Evolutionary conservation across 53 echinoderm and acorn worm species (phyloP), one percentile per base, ranked within the genome.

Genomic region (Echinarachnius parma): DNA sequence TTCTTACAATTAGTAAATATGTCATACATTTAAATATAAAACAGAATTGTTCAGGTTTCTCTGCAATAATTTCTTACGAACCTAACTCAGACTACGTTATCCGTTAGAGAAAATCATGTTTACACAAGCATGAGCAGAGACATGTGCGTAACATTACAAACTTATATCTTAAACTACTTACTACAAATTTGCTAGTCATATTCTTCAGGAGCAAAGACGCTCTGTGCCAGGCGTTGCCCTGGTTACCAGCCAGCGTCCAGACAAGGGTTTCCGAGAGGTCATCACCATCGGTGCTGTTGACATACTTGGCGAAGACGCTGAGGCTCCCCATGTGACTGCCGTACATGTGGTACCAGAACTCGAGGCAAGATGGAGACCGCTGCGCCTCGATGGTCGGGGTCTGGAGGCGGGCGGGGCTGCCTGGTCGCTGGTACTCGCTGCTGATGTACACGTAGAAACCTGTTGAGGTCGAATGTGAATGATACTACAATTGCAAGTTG

Each of bases 341-440:
- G 26, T 56, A 72, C 74, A 72, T 72, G 18, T 72, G 74, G 26
- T 56, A 72, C 74, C 74, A 72, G 3, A 72, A 72, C 28, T 56
- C 74, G 0, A 72, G 14, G 27, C 74, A 72, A 0, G 56, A 55
- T 1, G 74, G 25, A 28, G 56, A 16, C 24, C 2, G 39, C 18
- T 10, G 34, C 1, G 35, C 7, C 5, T 53, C 33, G 42, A 56
- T 56, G 23, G 36, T 21, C 14, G 74, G 74, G 2, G 74, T 36
- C 5, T 56, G 11, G 8, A 72, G 55, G 15, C 74, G 25, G 21
- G 55, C 57, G 20, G 37, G 55, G 42, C 56, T 56, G 36, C 56
- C 57, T 2, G 74, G 56, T 11, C 74, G 9, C 3, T 54, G 55
- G 2, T 11, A 0, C 1, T 0, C 1, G n/a, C 57, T 72, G 28